Base-by-base conservation (phyloP, 2,113 vertebrate genomes). In the Cololabis saira region DNA sequence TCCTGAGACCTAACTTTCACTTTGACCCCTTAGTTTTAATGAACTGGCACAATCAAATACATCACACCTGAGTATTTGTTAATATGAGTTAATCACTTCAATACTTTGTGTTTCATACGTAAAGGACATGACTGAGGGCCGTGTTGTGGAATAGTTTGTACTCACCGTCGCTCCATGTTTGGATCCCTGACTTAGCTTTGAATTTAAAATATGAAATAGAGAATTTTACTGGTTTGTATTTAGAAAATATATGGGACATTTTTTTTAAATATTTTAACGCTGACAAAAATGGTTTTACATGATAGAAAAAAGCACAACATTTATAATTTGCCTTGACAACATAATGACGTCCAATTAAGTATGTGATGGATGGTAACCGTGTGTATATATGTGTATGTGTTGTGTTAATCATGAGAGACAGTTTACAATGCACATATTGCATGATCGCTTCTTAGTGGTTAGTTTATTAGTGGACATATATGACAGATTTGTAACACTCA, bases 171-270 rank as follows among this genome's bases (percentile, higher is more conserved):
- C 91, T 91, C 93, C 93, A 68, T 94, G 92, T 94, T 94, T 94
- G 93, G 92, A 92, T 93, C 93, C 93, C 92, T 94, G 93, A 93
- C 93, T 94, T 92, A 92, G 93, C 93, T 94, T 93, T 85, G 84
- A 91, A 86, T 87, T 91, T 90, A 76, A 93, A 90, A 94, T 93
- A 93, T 90, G 92, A 89, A 92, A 94, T 90, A 92, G 88, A 92
- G 81, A 90, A 87, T 92, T 93, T 94, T 87, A 93, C 88, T 93
- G 76, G 73, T 90, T 91, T 91, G 80, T 21, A 67, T 84, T 71
- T 8, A 78, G 59, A 80, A 82, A 30, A 70, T 65, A 48, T 42
- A 72, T 61, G 78, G 61, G 40, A 86, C 76, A 91, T 68, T 78
- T 66, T 74, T 27, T 27, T 27, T 27, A 3, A 27, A 27, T 27